Percentiles rank a stretch among this genome's conserved stretches.
phyloP scores from a whole-genome alignment of 2,797 vertebrate genomes.

The Microctenopoma steveboyesi region DNA sequence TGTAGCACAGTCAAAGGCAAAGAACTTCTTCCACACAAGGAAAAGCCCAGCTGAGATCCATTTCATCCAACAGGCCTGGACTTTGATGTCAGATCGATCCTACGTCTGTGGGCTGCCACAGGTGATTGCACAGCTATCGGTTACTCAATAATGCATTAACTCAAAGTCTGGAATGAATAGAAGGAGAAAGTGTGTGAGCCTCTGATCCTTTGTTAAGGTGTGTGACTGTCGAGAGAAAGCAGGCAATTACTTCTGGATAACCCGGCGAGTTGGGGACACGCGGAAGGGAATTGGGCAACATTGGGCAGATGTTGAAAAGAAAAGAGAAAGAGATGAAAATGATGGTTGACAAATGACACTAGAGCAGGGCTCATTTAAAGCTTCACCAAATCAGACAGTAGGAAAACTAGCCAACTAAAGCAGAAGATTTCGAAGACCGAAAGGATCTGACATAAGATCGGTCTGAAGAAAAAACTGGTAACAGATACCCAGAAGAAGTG shows the following conservation, averaged over 20 bases:
- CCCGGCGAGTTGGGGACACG: not conserved
- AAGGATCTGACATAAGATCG: not conserved
- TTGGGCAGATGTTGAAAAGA: slow-evolving; percentile 54
- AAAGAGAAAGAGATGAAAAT: slow-evolving; percentile 50
- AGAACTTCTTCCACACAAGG: slow-evolving; percentile 12
- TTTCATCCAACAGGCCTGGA: slow-evolving; percentile 30
- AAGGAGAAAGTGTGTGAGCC: slow-evolving; percentile 55
- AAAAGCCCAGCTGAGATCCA: slow-evolving; percentile 24
- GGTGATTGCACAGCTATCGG: slow-evolving; percentile 57
- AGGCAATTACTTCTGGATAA: slow-evolving; percentile 16
- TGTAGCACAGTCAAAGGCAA: slow-evolving; percentile 26
- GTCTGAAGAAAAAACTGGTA: not conserved
- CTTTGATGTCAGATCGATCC: slow-evolving; percentile 39
- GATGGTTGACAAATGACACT: slow-evolving; percentile 35
- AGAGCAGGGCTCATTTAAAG: slow-evolving; percentile 17
- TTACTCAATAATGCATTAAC: slow-evolving; percentile 79
- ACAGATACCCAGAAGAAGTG: not conserved
- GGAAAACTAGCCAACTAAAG: not conserved
- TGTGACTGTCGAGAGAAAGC: slow-evolving; percentile 33
- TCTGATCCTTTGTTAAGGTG: slow-evolving; percentile 31
- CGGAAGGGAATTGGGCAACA: slow-evolving; percentile 4
- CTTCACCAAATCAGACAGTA: not conserved
- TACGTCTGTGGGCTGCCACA: slow-evolving; percentile 42
- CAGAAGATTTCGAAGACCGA: slow-evolving; percentile 5
- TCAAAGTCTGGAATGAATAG: slow-evolving; percentile 45